phyloP scores from a whole-genome alignment of 2,113 vertebrate genomes.

The Hydrochoerus hydrochaeris region DNA sequence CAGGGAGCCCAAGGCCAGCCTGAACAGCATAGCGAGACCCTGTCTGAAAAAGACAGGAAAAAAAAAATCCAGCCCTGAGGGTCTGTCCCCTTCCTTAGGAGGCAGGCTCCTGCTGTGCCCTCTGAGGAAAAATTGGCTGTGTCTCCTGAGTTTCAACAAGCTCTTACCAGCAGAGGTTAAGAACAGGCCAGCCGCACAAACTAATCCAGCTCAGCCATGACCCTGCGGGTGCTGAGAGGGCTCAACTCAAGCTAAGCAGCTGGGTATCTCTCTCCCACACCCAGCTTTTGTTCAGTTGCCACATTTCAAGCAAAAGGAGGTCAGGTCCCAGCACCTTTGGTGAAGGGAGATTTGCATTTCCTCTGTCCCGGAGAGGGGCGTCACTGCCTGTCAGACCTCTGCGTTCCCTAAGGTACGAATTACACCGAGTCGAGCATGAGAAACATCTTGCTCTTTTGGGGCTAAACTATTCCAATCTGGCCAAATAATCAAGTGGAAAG shows the following conservation, averaged over 20 bases:
- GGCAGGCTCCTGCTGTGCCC: conserved; percentile 82
- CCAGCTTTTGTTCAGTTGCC: neutral
- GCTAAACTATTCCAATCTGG: neutral
- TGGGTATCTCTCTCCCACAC: neutral
- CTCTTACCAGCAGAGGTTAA: conserved; percentile 60
- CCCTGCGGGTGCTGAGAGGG: neutral
- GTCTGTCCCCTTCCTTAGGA: conserved; percentile 82
- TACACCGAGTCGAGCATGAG: neutral
- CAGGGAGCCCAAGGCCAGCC: too few species aligned
- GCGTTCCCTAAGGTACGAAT: conserved; percentile 40
- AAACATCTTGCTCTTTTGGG: neutral
- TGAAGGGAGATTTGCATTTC: conserved; percentile 12
- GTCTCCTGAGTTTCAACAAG: conserved; percentile 61
- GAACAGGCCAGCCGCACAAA: conserved; percentile 54
- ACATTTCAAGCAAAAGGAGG: conserved; percentile 3
- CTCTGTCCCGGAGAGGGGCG: neutral
- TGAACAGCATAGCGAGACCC: too few species aligned
- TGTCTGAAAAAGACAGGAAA: too few species aligned
- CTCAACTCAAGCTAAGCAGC: neutral
- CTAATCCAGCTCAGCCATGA: conserved; percentile 39
- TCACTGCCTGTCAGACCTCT: neutral
- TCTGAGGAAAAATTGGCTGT: conserved; percentile 77
- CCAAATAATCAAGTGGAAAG: neutral
- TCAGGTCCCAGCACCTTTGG: neutral
- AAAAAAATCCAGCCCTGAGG: conserved; percentile 72